Evolutionary conservation across 2,797 vertebrate genomes (phyloP), one percentile per base, ranked within the genome.

Genomic region (Catamblyrhynchus diadema): DNA sequence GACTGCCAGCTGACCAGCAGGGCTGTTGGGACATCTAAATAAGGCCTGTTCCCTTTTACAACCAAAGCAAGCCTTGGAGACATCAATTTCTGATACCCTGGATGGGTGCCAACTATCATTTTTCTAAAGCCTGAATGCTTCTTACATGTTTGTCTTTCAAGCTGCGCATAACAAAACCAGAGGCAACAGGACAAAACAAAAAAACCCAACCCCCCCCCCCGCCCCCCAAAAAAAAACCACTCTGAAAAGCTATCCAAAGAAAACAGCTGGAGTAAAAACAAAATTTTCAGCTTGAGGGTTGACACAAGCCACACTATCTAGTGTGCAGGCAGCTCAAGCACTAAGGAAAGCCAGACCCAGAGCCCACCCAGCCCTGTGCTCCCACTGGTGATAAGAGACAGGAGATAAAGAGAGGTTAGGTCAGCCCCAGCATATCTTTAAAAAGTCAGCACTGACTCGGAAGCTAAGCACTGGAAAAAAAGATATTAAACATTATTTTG

Each of bases 391-490:
- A 96, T 92, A 94, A 95, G 83, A 83, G 37, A 14, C 20, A 0
- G 19, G 30, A 95, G 92, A 93, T 89, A 92, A 91, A 57, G 47
- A 67, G 51, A 92, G 88, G 84, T 85, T 83, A 78, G 79, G 65
- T 47, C 90, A 93, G 70, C 23, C n/a, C 20, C 65, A 45, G 69
- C 0, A 0, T 85, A 44, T 88, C 72, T 93, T 82, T 94, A 87
- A 91, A 93, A 50, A 25, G 32, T 48, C 48, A 82, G 69, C 57
- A 85, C 17, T 7, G 1, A 61, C 47, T 82, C 1, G 0, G 75
- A 92, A 94, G 60, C 39, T 0, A 6, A 73, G 71, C 51, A 42
- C 8, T 0, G 6, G 32, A 21, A 64, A 75, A 89, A 94, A 87
- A 82, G 18, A 80, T 47, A 87, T 16, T 78, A 82, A 50, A 59